A percentile compares a stretch with the other conserved stretches of the same genome.
Evolutionary conservation across 92 coral and sea anemone species (phyloP).

Genomic region (Nematostella vectensis): DNA sequence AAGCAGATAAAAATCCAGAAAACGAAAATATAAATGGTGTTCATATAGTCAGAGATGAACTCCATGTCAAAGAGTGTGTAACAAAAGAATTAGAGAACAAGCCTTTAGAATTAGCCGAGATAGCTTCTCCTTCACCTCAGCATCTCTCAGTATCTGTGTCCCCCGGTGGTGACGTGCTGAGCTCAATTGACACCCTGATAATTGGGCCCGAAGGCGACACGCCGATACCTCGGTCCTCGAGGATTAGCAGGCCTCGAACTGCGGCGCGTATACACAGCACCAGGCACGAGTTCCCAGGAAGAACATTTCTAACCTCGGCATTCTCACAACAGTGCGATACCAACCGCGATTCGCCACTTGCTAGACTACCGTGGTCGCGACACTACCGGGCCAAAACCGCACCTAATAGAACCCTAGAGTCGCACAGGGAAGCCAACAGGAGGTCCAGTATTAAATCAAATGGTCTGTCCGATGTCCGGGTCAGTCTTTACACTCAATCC

Average conservation of each 20-base stretch:
- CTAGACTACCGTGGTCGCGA: neutral
- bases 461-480: neutral
- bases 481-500: neutral
- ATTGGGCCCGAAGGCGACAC: neutral
- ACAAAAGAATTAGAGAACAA: slow-evolving; percentile 9
- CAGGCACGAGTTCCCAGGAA: neutral
- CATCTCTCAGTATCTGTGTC: neutral
- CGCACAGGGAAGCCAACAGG: neutral
- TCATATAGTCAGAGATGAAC: slow-evolving; percentile 25
- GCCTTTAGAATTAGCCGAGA: neutral
- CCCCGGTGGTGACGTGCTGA: neutral
- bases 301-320: neutral
- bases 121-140: neutral
- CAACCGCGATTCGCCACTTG: neutral
- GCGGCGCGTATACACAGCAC: neutral
- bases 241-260: slow-evolving; percentile 1
- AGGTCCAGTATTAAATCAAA: too few species aligned
- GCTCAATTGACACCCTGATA: neutral
- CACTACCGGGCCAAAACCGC: neutral
- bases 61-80: neutral
- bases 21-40: neutral
- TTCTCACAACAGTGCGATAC: neutral
- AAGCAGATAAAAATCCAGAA: slow-evolving; percentile 3
- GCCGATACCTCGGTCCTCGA: neutral
- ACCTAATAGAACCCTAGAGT: neutral